phyloP scores from a whole-genome alignment of 2,797 vertebrate species.

The Odontamblyopus rebecca region DNA sequence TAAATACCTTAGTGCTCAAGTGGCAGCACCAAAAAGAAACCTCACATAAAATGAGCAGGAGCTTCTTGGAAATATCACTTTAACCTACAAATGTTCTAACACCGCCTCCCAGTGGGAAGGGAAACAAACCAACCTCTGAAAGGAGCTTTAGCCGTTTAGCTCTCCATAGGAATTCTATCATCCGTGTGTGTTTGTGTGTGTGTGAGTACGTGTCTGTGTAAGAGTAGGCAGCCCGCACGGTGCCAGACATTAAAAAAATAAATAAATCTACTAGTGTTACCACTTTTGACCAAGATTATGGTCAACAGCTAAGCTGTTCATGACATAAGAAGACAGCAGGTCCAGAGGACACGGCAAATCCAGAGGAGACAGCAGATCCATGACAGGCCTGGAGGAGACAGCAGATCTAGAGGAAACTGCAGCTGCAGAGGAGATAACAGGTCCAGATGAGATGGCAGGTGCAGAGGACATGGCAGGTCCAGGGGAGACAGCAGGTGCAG shows the following conservation, averaged over 20 bases:
- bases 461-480: not conserved
- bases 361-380: not conserved
- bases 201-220: not conserved
- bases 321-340: not conserved
- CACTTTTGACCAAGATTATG: not conserved
- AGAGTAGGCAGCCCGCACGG: too few relatives aligned
- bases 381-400: not conserved
- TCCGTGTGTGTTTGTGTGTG: conserved; percentile 3
- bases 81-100: conserved; percentile 35
- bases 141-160: conserved; percentile 39
- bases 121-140: conserved; percentile 39
- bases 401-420: not conserved
- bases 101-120: conserved; percentile 42
- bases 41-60: conserved; percentile 46
- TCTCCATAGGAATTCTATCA: conserved; percentile 32
- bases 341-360: not conserved
- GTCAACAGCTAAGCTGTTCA: not conserved
- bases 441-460: not conserved
- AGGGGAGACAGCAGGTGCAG: not conserved
- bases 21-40: conserved; percentile 39
- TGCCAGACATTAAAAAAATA: too few relatives aligned
- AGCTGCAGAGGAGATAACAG: not conserved
- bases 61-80: conserved; percentile 62
- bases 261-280: not conserved
- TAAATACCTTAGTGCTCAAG: conserved; percentile 73